Percentiles rank a stretch among this genome's conserved stretches.
These are phyloP conservation scores for Solenodon paradoxus DNA, from an alignment of 2,113 vertebrate genomes.

Conservation along the genomic window DNA sequence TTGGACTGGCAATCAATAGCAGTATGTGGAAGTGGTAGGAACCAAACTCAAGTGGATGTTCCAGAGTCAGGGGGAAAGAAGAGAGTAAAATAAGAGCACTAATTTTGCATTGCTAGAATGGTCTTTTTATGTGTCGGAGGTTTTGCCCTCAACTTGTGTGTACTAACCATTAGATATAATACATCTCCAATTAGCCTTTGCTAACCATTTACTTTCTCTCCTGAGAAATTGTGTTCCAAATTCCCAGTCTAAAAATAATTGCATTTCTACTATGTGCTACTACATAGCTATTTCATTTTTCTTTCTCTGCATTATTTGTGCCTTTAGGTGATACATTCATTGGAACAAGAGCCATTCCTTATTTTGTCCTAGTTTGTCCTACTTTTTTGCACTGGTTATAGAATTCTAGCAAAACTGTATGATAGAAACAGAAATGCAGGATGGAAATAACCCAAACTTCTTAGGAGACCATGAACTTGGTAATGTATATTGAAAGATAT, in stretches of 20 bases:
- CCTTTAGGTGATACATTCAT: constrained; percentile 39
- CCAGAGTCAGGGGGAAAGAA: neutral
- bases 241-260: constrained; percentile 45
- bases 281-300: constrained; percentile 23
- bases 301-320: neutral
- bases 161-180: neutral
- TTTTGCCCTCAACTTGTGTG: neutral
- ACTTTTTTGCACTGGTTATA: constrained; percentile 43
- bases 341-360: constrained; percentile 23
- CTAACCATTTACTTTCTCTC: constrained; percentile 23
- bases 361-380: constrained; percentile 2
- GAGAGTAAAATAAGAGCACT: neutral
- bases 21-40: neutral
- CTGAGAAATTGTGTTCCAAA: constrained; percentile 16
- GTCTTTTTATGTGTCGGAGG: neutral
- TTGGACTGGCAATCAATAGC: neutral
- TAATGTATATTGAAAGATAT: constrained; percentile 25
- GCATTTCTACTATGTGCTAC: constrained; percentile 10
- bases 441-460: constrained; percentile 36
- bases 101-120: neutral
- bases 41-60: neutral
- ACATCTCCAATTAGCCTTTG: neutral
- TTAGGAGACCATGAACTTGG: neutral
- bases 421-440: neutral
- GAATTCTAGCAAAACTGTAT: constrained; percentile 21